A percentile compares a stretch with the other conserved stretches of the same genome.
These are phyloP conservation scores for Ips nitidus DNA, from an alignment of 1,140 invertebrate genomes.

Conservation along the genomic window DNA sequence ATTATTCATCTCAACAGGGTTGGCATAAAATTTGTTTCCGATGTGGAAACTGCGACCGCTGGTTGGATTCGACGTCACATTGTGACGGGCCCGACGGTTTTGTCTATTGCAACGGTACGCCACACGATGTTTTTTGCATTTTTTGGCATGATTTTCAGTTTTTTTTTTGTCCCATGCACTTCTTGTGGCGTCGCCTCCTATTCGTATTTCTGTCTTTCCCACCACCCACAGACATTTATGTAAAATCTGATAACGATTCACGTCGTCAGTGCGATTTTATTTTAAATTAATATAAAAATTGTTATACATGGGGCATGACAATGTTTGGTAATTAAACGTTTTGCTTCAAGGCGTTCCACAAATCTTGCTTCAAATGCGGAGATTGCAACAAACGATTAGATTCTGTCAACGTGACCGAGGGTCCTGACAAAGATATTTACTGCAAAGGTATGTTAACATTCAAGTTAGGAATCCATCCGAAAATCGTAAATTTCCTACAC, in stretches of 20 bases:
- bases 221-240: no score
- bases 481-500: background rate
- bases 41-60: constrained; percentile 85
- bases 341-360: constrained; percentile 76
- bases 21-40: constrained; percentile 91
- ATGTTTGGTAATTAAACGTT: constrained; percentile 16
- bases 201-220: background rate
- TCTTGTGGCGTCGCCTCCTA: constrained; percentile 8
- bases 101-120: constrained; percentile 89
- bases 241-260: no score
- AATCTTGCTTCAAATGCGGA: constrained; percentile 93
- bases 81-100: constrained; percentile 91
- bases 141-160: constrained; percentile 24
- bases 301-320: no score
- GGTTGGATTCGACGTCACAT: constrained; percentile 89
- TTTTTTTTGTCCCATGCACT: constrained; percentile 27
- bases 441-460: constrained; percentile 78
- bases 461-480: no score
- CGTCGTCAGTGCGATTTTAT: no score
- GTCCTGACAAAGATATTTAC: constrained; percentile 95
- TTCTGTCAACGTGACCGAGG: constrained; percentile 93
- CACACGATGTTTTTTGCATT: constrained; percentile 23
- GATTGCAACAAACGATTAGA: constrained; percentile 94
- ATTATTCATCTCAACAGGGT: constrained; percentile 58
- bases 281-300: no score